A percentile compares a stretch with the other conserved stretches of the same genome.
These are phyloP conservation scores for Lipotes vexillifer DNA, from an alignment of 2,113 vertebrate genomes.

Conservation along the genomic window DNA sequence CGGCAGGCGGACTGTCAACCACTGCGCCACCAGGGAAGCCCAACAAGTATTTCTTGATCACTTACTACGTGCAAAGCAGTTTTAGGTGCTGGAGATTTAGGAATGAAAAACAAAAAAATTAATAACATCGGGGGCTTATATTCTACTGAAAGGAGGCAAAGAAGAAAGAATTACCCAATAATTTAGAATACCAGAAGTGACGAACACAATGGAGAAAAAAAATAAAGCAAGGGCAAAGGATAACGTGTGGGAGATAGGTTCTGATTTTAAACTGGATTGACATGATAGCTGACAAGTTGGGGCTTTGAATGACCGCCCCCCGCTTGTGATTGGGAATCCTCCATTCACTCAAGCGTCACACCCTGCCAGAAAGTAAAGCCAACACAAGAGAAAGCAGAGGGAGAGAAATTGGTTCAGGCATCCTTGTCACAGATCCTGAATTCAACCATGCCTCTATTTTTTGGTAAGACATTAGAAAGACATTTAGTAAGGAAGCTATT, in stretches of 20 bases:
- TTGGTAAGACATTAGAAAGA: not conserved
- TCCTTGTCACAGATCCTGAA: not conserved
- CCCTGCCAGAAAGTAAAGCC: not conserved
- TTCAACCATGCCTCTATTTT: not conserved
- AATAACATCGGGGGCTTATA: not conserved
- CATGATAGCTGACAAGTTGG: not conserved
- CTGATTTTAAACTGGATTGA: not conserved
- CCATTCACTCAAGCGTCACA: not conserved
- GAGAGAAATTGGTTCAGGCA: not conserved
- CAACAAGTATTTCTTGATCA: not conserved
- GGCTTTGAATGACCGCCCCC: not conserved
- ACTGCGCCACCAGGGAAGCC: no score
- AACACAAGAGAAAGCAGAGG: not conserved
- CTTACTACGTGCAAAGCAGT: not conserved
- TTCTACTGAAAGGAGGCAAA: not conserved
- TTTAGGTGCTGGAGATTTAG: not conserved
- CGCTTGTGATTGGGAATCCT: not conserved
- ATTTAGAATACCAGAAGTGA: not conserved
- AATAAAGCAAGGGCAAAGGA: not conserved
- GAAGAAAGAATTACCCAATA: accelerated
- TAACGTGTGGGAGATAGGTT: no score
- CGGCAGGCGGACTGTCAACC: no score
- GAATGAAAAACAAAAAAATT: not conserved
- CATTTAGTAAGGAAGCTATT: not conserved
- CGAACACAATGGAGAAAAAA: not conserved